Base-by-base conservation (phyloP, 2,888 invertebrate species). In the Oscheius sp. region DNA sequence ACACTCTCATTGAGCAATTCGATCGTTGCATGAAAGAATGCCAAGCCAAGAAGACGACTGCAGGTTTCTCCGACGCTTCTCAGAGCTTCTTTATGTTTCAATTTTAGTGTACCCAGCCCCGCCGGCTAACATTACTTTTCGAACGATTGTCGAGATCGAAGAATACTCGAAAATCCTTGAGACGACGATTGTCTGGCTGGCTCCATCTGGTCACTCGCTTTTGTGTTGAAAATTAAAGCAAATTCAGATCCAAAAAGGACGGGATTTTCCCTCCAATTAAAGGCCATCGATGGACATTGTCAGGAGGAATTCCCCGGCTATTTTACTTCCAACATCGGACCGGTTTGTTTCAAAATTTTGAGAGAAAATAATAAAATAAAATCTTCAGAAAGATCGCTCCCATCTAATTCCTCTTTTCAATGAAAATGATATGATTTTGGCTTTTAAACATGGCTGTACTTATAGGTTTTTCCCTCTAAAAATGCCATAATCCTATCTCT, bases 301-400 rank as follows among this genome's bases (percentile, higher is more conserved):
- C 72, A 79, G 46, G 65, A 75, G 29, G 67, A 70, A 50, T 82
- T 82, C 57, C 75, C 74, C 15, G 82, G 82, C 15, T 82, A 78
- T 46, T 81, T 74, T 68, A 76, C 74, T 3, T 76, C 75, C 1
- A 71, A 74, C 17, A 71, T 82, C 45, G 65, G 69, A 17, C 46
- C 76, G 55, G 82, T 79, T 42, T 57, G 64, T 65, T 46, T 23
- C 42, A 15, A 20, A 15, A 1, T 29, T 53, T 48, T 42, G 12
- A n/a, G 23, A 1, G 27, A 29, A 5, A 31, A 55, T 45, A 12
- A 70, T 17, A 45, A 10, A 42, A 3, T 23, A 23, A 20, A 15
- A 15, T 33, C 66, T 71, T 42, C 72, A 79, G 81, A 66, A 58
- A 8, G 74, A 71, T n/a, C 57, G 75, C 12, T 73, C 76, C 4